phyloP scores from a whole-genome alignment of 2,888 invertebrate genomes.

The Euzetes globulus region DNA sequence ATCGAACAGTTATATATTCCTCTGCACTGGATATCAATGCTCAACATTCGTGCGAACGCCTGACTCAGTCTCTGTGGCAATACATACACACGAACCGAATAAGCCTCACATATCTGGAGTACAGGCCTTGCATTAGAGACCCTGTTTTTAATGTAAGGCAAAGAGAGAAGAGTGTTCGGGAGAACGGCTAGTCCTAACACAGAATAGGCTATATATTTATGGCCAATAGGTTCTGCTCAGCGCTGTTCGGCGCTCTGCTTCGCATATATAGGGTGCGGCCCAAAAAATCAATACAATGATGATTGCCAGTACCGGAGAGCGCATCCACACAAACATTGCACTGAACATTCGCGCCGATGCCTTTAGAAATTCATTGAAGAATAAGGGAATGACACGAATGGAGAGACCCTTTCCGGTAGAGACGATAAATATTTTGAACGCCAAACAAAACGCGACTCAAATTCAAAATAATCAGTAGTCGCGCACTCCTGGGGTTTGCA shows the following conservation, averaged over 20 bases:
- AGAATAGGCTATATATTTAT: not conserved
- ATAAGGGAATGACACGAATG: not conserved
- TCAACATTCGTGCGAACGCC: not conserved
- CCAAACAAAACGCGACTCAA: too few species aligned
- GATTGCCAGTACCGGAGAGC: not conserved
- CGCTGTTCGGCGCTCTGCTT: not conserved
- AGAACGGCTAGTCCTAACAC: not conserved
- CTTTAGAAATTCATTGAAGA: not conserved
- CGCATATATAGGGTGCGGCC: slow-evolving; percentile 25
- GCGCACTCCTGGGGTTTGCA: slow-evolving; percentile 19
- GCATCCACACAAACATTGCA: not conserved
- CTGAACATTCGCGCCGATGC: not conserved
- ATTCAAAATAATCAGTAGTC: not conserved
- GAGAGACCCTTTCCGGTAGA: slow-evolving; percentile 24
- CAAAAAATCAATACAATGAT: slow-evolving; percentile 24
- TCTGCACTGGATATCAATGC: not conserved
- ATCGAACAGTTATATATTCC: slow-evolving; percentile 16
- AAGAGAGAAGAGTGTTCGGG: not conserved
- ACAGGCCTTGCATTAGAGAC: not conserved
- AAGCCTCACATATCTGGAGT: not conserved
- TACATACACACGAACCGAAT: not conserved
- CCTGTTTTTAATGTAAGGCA: not conserved
- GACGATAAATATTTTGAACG: not conserved
- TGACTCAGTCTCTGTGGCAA: not conserved
- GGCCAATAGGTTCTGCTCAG: not conserved